Evolutionary conservation across 2,888 invertebrate species (phyloP).

Genomic region (Andrena hattorfiana): DNA sequence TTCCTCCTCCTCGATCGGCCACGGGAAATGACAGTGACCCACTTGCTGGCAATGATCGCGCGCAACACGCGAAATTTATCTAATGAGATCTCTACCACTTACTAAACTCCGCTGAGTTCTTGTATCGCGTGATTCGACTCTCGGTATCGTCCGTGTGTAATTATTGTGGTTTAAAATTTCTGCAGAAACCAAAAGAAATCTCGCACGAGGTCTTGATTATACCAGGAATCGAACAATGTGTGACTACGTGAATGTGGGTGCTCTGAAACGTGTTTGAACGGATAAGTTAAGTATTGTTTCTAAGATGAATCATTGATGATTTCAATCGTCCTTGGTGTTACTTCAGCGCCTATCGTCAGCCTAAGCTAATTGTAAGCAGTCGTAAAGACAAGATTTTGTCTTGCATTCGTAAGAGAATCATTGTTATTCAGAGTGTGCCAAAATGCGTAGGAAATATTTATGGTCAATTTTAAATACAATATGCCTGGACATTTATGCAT

Average conservation of each 20-base stretch:
- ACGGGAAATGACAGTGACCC: constrained; percentile 79
- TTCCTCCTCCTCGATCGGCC: constrained; percentile 39
- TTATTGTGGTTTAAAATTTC: constrained; percentile 1
- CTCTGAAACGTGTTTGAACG: background rate
- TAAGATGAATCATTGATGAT: background rate
- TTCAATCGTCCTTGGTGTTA: background rate
- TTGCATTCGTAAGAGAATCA: background rate
- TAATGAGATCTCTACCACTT: background rate
- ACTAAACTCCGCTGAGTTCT: background rate
- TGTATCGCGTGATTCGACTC: constrained; percentile 1
- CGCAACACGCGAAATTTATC: background rate
- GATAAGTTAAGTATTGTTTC: constrained; percentile 41
- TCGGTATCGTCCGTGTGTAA: background rate
- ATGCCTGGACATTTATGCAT: too few relatives aligned
- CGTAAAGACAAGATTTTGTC: background rate
- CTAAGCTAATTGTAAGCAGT: background rate
- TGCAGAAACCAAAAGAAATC: background rate
- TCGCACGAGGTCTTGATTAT: background rate
- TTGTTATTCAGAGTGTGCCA: background rate
- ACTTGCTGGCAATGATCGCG: constrained; percentile 74
- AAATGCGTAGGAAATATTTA: background rate
- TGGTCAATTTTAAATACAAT: too few relatives aligned
- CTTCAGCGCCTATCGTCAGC: background rate
- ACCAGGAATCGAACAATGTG: background rate
- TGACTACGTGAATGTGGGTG: constrained; percentile 16